Evolutionary conservation across 53 echinoderm and acorn worm species (phyloP).

Genomic region (Temnopleurus reevesii): DNA sequence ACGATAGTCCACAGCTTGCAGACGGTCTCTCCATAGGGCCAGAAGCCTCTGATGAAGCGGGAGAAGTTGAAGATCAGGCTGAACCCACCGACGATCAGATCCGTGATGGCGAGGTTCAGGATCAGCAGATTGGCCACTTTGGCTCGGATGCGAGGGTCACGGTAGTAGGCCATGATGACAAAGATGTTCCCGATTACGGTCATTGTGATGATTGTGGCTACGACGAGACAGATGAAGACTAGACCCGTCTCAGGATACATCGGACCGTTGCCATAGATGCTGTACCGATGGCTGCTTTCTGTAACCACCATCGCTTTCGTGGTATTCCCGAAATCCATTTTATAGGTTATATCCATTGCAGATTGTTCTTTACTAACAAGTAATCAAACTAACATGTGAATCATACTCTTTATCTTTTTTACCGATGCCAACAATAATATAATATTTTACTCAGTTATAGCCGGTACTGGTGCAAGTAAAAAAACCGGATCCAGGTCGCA

Average conservation of each 20-base stretch:
- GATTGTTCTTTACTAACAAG: no score
- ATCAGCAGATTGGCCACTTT: constrained; percentile 74
- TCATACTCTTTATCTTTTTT: no score
- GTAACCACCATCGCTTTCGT: neutral
- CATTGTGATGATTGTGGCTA: constrained; percentile 52
- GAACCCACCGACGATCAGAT: constrained; percentile 70
- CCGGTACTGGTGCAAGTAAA: no score
- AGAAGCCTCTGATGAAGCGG: constrained; percentile 60
- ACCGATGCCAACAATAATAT: no score
- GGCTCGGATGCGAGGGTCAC: constrained; percentile 61
- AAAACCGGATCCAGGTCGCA: no score
- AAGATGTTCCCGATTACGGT: constrained; percentile 78
- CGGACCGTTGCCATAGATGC: no score
- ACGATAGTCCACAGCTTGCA: constrained; percentile 77
- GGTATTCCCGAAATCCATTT: neutral
- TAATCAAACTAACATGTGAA: no score
- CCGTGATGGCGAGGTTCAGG: constrained; percentile 76
- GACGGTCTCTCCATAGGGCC: constrained; percentile 63
- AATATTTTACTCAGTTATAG: no score
- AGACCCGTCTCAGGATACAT: neutral
- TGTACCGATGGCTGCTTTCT: no score
- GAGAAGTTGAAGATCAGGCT: constrained; percentile 68
- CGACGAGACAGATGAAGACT: neutral
- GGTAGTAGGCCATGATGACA: constrained; percentile 65
- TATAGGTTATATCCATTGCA: neutral